phyloP scores from a whole-genome alignment of 2,888 invertebrate species.

The Acleris sparsana region DNA sequence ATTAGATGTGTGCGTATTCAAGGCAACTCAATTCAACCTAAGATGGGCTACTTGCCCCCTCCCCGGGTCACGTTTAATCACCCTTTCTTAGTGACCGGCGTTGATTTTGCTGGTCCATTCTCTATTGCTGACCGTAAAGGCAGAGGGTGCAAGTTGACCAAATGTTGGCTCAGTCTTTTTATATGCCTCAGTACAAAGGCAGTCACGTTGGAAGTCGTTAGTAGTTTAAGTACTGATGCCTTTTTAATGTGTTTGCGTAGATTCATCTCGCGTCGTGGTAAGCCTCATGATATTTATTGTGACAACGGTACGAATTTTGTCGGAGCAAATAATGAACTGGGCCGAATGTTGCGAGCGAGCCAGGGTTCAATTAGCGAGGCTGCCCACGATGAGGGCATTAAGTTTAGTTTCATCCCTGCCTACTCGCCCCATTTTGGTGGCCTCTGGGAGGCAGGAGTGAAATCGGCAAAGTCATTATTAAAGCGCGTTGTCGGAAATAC shows the following conservation, averaged over 20 bases:
- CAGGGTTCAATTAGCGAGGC: no score
- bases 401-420: no score
- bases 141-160: slow-evolving; percentile 1
- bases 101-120: slow-evolving; percentile 1
- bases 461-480: no score
- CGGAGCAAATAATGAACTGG: no score
- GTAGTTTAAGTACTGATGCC: no score
- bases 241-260: slow-evolving; percentile 5
- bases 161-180: slow-evolving; percentile 10
- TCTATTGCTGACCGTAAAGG: slow-evolving; percentile 1
- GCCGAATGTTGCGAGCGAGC: no score
- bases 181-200: slow-evolving; percentile 6
- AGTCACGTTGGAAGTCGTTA: neutral
- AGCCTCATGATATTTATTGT: slow-evolving; percentile 17
- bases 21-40: slow-evolving; percentile 20
- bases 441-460: no score
- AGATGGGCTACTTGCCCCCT: slow-evolving; percentile 17
- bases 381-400: no score
- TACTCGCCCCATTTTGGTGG: no score
- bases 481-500: no score
- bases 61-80: slow-evolving; percentile 5
- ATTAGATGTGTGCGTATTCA: slow-evolving; percentile 11
- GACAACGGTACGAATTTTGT: no score
- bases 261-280: slow-evolving; percentile 17
- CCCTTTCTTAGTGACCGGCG: neutral